Conservation (phyloP, 1,140 invertebrate species). For the Seison nebaliae region DNA sequence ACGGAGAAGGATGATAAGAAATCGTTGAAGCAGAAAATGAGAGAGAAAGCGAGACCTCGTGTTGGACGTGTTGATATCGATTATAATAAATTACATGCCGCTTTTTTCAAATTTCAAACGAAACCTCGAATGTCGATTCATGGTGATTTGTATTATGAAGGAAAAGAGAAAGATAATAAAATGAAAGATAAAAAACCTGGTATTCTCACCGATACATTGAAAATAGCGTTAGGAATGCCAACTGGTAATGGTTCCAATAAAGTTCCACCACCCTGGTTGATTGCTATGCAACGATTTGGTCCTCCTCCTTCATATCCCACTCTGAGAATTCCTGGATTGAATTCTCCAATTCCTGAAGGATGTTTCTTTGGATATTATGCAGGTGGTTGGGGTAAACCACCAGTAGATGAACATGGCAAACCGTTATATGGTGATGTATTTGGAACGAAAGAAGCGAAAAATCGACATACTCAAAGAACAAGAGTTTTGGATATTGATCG, state of each 20-base stretch:
- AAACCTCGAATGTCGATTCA: slow-evolving; percentile 96
- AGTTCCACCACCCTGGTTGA: slow-evolving; percentile 83
- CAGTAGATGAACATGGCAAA: slow-evolving; percentile 85
- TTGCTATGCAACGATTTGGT: slow-evolving; percentile 96
- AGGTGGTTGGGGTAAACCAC: slow-evolving; percentile 90
- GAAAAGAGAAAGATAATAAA: slow-evolving; percentile 95
- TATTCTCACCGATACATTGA: slow-evolving; percentile 70
- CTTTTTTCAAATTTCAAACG: slow-evolving; percentile 97
- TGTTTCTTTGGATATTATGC: slow-evolving; percentile 97
- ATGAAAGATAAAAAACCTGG: slow-evolving; percentile 95
- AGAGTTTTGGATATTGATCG: slow-evolving; percentile 42
- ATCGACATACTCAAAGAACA: slow-evolving; percentile 19
- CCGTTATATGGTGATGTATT: slow-evolving; percentile 97
- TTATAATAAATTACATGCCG: slow-evolving; percentile 95
- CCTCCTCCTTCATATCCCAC: slow-evolving; percentile 97
- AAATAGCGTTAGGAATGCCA: slow-evolving; percentile 90
- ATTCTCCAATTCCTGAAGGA: slow-evolving; percentile 33
- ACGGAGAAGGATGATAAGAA: slow-evolving; percentile 78
- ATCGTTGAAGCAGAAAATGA: slow-evolving; percentile 88
- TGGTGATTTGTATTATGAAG: slow-evolving; percentile 96
- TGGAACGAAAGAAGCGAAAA: slow-evolving; percentile 32
- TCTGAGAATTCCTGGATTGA: slow-evolving; percentile 66
- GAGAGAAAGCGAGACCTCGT: slow-evolving; percentile 78
- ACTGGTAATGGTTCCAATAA: slow-evolving; percentile 44
- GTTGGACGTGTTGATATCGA: slow-evolving; percentile 98